These are phyloP conservation scores for Acyrthosiphon pisum DNA, from an alignment of 1,140 invertebrate genomes.

Conservation along the genomic window DNA sequence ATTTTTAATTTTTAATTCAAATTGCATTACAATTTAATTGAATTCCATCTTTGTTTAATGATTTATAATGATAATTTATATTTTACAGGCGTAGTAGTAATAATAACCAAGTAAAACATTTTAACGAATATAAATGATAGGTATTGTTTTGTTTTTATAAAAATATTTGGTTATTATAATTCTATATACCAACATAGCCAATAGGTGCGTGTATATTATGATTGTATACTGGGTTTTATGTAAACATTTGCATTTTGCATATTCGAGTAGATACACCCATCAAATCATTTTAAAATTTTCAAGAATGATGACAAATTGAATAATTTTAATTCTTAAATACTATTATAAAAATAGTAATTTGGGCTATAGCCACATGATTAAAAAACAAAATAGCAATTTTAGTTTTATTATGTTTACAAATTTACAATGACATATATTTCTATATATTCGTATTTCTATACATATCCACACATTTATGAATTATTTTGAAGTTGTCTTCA, in stretches of 20 bases:
- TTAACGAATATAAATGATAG: neutral
- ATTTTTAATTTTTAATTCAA: neutral
- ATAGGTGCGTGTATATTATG: neutral
- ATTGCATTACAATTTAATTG: neutral
- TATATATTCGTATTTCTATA: neutral
- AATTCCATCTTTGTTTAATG: too few relatives aligned
- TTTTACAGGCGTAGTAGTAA: too few relatives aligned
- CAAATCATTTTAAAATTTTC: too few relatives aligned
- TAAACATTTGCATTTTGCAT: too few relatives aligned
- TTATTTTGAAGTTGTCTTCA: neutral
- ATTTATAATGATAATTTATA: too few relatives aligned
- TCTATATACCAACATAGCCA: neutral
- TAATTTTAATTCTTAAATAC: neutral
- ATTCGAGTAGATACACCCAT: neutral
- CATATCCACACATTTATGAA: neutral
- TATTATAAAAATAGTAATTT: neutral
- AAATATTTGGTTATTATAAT: neutral
- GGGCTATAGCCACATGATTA: neutral
- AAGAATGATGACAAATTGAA: too few relatives aligned
- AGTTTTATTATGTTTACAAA: neutral
- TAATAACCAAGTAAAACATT: too few relatives aligned
- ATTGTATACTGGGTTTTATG: neutral
- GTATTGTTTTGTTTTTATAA: neutral
- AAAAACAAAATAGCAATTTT: neutral
- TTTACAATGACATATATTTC: neutral